phyloP scores from a whole-genome alignment of 2,797 vertebrate species.

The Cirrhinus mrigala region DNA sequence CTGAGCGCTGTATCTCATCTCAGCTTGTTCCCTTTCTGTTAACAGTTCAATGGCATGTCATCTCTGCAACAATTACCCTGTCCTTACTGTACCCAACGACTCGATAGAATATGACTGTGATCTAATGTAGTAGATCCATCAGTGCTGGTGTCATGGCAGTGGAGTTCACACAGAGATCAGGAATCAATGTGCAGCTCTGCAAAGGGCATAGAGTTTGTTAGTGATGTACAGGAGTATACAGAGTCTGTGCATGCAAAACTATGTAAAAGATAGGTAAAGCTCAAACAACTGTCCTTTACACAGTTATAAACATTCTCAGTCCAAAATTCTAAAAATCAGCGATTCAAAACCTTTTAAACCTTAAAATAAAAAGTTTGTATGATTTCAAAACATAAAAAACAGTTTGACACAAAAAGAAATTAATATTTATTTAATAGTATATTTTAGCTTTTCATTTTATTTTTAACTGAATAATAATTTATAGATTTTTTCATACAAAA shows the following conservation, averaged over 20 bases:
- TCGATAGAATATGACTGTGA: constrained; percentile 65
- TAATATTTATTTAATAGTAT: background rate
- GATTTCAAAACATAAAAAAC: background rate
- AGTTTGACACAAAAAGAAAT: background rate
- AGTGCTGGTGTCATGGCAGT: constrained; percentile 43
- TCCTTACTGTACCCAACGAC: constrained; percentile 61
- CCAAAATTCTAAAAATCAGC: background rate
- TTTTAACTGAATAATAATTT: background rate
- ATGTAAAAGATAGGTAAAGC: background rate
- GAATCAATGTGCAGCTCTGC: constrained; percentile 27
- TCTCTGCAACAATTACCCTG: constrained; percentile 69
- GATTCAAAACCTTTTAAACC: background rate
- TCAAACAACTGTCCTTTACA: background rate
- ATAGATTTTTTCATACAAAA: too few species aligned
- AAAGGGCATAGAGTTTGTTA: constrained; percentile 9
- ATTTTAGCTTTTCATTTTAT: too few species aligned
- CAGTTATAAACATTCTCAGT: background rate
- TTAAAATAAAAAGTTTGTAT: background rate
- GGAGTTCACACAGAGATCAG: background rate
- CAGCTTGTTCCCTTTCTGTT: constrained; percentile 66
- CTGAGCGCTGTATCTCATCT: constrained; percentile 67
- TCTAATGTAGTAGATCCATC: constrained; percentile 47
- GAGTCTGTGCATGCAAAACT: background rate
- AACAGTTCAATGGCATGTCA: constrained; percentile 71
- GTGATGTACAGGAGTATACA: background rate